A percentile compares a stretch with the other conserved stretches of the same genome.
phyloP scores from a whole-genome alignment of 2,113 vertebrate genomes.

The Nannospalax galili region DNA sequence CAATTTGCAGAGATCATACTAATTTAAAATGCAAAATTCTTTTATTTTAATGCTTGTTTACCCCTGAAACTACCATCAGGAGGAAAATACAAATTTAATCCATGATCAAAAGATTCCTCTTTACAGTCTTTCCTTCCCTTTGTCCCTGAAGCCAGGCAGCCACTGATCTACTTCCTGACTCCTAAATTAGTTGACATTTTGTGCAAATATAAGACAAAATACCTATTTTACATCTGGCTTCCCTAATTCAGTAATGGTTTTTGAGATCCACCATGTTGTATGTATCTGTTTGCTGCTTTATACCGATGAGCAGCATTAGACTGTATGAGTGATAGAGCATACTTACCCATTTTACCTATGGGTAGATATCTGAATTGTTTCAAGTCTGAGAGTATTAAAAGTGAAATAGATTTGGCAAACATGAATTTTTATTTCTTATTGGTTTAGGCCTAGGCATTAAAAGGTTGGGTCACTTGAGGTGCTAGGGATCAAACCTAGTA shows the following conservation, averaged over 20 bases:
- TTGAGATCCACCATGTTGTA: not conserved
- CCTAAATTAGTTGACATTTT: not conserved
- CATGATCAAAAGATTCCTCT: not conserved
- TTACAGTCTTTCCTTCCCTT: not conserved
- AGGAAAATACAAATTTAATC: not conserved
- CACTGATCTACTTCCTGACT: not conserved
- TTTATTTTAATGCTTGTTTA: not conserved
- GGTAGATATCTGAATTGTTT: not conserved
- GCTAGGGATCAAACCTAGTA: not conserved
- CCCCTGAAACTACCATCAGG: not conserved
- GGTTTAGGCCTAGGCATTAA: not conserved
- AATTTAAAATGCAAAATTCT: constrained; percentile 22
- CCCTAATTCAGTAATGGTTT: not conserved
- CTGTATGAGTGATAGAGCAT: not conserved
- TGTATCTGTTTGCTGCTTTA: not conserved
- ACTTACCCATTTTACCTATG: not conserved
- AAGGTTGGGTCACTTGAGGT: not conserved
- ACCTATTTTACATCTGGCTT: not conserved
- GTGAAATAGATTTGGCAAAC: not conserved
- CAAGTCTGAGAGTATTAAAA: not conserved
- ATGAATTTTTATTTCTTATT: not conserved
- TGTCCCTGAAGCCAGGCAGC: not conserved
- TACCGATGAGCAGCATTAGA: not conserved
- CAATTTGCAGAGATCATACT: not conserved
- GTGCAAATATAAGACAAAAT: not conserved